Conservation (phyloP, 1,140 invertebrate genomes). For the Ostrea denselamellosa region DNA sequence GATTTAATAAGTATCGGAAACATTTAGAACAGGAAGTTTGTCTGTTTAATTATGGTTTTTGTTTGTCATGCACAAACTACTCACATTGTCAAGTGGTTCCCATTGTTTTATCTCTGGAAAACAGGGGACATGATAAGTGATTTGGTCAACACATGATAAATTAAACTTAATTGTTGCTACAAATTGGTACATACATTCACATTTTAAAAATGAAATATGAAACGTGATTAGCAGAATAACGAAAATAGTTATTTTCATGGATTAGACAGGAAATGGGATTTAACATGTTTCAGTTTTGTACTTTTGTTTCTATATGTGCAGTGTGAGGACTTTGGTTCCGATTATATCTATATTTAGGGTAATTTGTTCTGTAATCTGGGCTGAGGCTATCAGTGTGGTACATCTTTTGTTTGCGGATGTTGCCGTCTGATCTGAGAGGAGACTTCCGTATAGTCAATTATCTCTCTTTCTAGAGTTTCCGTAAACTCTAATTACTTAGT, state of each 20-base stretch:
- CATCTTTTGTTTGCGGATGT: constrained; percentile 39
- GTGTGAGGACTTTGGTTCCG: background rate
- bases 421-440: constrained; percentile 31
- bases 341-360: constrained; percentile 1
- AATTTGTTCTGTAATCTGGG: constrained; percentile 9
- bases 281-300: background rate
- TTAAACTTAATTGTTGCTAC: background rate
- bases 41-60: background rate
- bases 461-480: constrained; percentile 30
- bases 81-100: constrained; percentile 4
- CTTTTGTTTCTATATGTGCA: background rate
- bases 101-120: background rate
- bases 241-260: background rate
- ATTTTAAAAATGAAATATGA: background rate
- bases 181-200: background rate
- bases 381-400: constrained; percentile 4
- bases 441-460: constrained; percentile 36
- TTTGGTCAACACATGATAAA: background rate
- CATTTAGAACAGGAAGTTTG: background rate
- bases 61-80: background rate
- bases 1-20: background rate
- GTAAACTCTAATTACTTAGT: constrained; percentile 17
- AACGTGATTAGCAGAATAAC: background rate
- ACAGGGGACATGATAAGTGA: background rate
- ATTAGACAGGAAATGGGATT: background rate